Percentiles rank a stretch among this genome's conserved stretches.
phyloP scores from a whole-genome alignment of 2,888 invertebrate species.

The Andrena haemorrhoa region DNA sequence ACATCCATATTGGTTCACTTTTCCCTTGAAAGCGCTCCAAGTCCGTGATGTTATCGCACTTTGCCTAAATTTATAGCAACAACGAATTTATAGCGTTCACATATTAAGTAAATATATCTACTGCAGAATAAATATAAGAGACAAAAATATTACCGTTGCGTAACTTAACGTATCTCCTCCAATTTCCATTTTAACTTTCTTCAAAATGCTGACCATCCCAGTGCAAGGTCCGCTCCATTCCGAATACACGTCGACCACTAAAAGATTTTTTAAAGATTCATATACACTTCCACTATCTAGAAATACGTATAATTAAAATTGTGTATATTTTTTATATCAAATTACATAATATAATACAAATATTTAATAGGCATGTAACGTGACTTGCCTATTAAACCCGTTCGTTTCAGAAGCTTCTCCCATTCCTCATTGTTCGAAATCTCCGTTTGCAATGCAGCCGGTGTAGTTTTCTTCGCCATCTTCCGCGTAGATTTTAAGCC shows the following conservation, averaged over 20 bases:
- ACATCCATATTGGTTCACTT: constrained; percentile 97
- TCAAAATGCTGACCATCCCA: constrained; percentile 94
- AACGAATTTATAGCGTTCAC: not conserved
- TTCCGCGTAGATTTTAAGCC: constrained; percentile 75
- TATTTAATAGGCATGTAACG: not conserved
- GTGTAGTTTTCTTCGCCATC: constrained; percentile 92
- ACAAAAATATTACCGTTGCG: constrained; percentile 88
- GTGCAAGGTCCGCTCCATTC: constrained; percentile 97
- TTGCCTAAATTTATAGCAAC: constrained; percentile 74
- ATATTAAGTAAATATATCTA: not conserved
- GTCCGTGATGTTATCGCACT: constrained; percentile 89
- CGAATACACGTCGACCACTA: constrained; percentile 97
- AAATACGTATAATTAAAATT: too few species aligned
- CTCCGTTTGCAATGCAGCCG: constrained; percentile 92
- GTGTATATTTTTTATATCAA: not conserved
- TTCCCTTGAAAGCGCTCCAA: constrained; percentile 92
- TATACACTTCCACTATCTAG: not conserved
- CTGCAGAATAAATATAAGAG: not conserved
- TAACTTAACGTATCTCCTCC: constrained; percentile 94
- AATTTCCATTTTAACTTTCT: constrained; percentile 95
- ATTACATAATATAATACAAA: not conserved
- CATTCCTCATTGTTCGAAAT: constrained; percentile 94
- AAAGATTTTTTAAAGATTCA: not conserved
- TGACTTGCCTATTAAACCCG: constrained; percentile 88
- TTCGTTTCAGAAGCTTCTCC: constrained; percentile 90